These are phyloP conservation scores for Decapterus maruadsi DNA, from an alignment of 2,797 vertebrate species.

Conservation along the genomic window DNA sequence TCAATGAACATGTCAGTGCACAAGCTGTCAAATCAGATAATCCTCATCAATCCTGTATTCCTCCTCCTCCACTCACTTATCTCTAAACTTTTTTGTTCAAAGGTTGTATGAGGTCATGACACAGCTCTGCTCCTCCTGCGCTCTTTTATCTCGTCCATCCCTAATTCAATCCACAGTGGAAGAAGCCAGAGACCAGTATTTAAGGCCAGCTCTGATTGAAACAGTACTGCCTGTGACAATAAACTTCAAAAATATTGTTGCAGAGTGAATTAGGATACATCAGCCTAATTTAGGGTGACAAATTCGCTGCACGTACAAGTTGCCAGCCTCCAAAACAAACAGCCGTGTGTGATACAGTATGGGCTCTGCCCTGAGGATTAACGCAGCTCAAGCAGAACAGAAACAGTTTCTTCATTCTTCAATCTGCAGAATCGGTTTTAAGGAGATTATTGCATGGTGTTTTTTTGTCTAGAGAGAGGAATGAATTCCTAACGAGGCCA, in stretches of 20 bases:
- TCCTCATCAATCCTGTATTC: constrained; percentile 9
- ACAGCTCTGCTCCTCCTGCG: background rate
- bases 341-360: constrained; percentile 11
- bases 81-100: constrained; percentile 9
- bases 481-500: constrained; percentile 54
- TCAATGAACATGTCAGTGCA: constrained; percentile 8
- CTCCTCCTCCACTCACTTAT: constrained; percentile 9
- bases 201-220: constrained; percentile 1
- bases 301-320: background rate
- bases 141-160: background rate
- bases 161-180: background rate
- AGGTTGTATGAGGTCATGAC: background rate
- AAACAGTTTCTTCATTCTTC: constrained; percentile 48
- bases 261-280: background rate
- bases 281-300: background rate
- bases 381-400: constrained; percentile 41
- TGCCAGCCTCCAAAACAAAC: constrained; percentile 26
- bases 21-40: constrained; percentile 20
- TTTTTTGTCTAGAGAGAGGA: constrained; percentile 57
- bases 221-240: background rate
- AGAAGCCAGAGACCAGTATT: constrained; percentile 1
- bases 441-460: constrained; percentile 60
- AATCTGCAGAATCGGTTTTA: constrained; percentile 66
- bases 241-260: background rate
- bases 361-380: constrained; percentile 54